Base-by-base conservation (phyloP, 2,888 invertebrate species). In the Elysia crispata region DNA sequence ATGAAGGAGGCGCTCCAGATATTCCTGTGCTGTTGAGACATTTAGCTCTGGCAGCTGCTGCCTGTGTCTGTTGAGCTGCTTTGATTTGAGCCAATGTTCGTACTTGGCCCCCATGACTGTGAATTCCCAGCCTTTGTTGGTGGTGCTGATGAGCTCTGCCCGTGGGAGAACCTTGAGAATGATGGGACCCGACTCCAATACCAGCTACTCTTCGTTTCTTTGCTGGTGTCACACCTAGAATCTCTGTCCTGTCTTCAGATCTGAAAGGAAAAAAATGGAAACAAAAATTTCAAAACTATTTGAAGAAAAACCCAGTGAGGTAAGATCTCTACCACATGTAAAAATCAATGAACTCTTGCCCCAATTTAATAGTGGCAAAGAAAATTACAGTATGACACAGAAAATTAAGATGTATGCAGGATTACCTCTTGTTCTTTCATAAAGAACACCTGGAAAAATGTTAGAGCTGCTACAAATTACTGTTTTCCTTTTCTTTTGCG, bases 41-140 rank as follows among this genome's bases (percentile, higher is more conserved):
- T 73, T 82, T 81, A 15, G 67, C 60, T 50, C 50, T 50, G 30
- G 76, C 60, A 79, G 81, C 60, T 6, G 86, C 86, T 1, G 86
- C 87, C 81, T 89, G 87, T 69, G 87, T 86, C 76, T 87, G 89
- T 6, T 41, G 41, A 6, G 41, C 41, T 13, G 88, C 88, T 77
- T 87, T 86, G 49, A 89, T 87, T 79, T 88, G 89, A 67, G 89
- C 88, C 69, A 89, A 82, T 1, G 88, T 89, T 76, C 85, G 85
- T 1, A 88, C 86, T 72, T 85, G 85, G 5, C 86, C 87, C 41
- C 41, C 41, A 41, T 41, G 41, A 41, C 41, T 41, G 41, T 41
- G 41, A 11, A 41, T 41, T 3, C 41, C 41, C 41, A 41, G 41
- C 41, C 41, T 41, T 41, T 41, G 41, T 72, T 87, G 86, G 30